Conservation (phyloP, 1,140 invertebrate species). For the Mya arenaria region DNA sequence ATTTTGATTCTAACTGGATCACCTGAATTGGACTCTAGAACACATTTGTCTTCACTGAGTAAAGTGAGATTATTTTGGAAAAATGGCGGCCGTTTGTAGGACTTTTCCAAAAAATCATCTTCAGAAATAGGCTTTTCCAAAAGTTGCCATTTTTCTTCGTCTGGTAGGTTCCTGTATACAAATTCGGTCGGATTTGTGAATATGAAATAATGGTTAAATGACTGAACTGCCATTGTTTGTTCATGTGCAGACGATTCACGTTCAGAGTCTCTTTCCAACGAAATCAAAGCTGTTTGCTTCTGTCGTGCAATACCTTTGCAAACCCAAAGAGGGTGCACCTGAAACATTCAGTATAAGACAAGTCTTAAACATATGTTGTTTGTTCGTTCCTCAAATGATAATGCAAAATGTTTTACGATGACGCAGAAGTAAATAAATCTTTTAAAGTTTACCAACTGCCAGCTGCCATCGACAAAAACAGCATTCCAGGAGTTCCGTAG, state of each 20-base stretch:
- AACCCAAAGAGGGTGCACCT: slow-evolving; percentile 52
- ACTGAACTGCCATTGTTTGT: too few species aligned
- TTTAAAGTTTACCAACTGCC: slow-evolving; percentile 33
- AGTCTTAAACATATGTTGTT: too few species aligned
- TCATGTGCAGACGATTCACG: too few species aligned
- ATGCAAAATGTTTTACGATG: too few species aligned
- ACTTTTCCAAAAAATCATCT: slow-evolving; percentile 24
- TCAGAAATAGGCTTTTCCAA: slow-evolving; percentile 39
- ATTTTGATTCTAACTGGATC: slow-evolving; percentile 42
- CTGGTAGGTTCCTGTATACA: slow-evolving; percentile 53
- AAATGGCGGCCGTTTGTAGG: slow-evolving; percentile 29
- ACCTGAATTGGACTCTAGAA: slow-evolving; percentile 3
- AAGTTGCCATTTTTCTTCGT: slow-evolving; percentile 57
- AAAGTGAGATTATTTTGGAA: slow-evolving; percentile 26
- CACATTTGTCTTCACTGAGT: slow-evolving; percentile 29
- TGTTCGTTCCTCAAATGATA: too few species aligned
- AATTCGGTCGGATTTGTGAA: slow-evolving; percentile 55
- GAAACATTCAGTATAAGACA: too few species aligned
- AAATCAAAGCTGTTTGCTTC: too few species aligned
- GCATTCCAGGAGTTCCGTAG: slow-evolving; percentile 41
- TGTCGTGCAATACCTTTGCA: slow-evolving; percentile 34
- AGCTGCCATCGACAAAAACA: slow-evolving; percentile 39
- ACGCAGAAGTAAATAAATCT: too few species aligned
- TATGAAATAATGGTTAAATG: slow-evolving; percentile 51
- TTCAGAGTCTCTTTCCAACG: too few species aligned